Evolutionary conservation across 1,140 invertebrate genomes (phyloP).

Genomic region (Diploscapter pachys): DNA sequence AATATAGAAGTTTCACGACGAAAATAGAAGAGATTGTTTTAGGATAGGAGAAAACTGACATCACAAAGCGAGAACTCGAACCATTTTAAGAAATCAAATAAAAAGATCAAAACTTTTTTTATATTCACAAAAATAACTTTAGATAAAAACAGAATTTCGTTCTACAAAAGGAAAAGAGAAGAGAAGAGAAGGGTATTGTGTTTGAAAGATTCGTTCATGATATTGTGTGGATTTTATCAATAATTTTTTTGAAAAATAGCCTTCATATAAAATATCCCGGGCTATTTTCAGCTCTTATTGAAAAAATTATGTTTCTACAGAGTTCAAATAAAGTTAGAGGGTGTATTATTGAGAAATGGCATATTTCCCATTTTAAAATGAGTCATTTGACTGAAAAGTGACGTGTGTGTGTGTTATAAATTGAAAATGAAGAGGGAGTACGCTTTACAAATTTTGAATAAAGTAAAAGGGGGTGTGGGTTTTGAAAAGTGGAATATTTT

Average conservation of each 20-base stretch:
- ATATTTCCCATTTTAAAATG: background rate
- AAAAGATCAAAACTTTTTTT: background rate
- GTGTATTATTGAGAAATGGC: background rate
- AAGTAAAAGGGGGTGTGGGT: no score
- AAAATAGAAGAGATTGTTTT: no score
- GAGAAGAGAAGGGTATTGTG: background rate
- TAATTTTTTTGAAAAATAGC: background rate
- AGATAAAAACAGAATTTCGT: background rate
- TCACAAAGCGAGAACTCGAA: no score
- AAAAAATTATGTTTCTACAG: constrained; percentile 6
- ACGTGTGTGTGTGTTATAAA: background rate
- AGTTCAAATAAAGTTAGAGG: background rate
- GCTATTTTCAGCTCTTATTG: background rate
- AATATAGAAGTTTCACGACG: no score
- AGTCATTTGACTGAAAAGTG: background rate
- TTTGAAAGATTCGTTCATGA: background rate
- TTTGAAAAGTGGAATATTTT: constrained; percentile 1
- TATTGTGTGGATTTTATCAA: background rate
- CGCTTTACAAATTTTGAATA: background rate
- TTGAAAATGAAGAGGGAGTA: background rate
- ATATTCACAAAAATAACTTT: background rate
- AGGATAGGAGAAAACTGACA: no score
- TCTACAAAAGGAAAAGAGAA: background rate
- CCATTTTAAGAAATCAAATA: no score
- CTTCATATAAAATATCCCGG: background rate